Conservation (phyloP, 1,140 invertebrate species). For the Hyposmocoma kahamanoa region DNA sequence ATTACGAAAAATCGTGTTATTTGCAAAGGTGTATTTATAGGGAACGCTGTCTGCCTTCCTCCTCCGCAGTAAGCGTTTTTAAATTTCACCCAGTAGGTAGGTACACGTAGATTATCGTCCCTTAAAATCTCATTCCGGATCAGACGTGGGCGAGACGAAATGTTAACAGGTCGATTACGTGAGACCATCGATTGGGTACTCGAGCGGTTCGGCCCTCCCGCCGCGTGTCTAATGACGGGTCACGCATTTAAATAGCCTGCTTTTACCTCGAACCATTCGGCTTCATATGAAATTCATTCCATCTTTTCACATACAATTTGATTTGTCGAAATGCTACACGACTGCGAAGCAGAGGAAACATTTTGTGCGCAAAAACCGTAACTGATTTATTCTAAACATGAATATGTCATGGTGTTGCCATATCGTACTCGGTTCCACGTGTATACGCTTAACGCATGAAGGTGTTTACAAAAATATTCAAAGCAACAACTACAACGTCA, state of each 20-base stretch:
- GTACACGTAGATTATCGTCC: too few species aligned
- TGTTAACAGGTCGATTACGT: conserved; percentile 62
- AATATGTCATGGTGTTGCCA: conserved; percentile 11
- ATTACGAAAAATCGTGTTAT: too few species aligned
- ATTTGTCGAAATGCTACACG: not conserved
- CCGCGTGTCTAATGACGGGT: conserved; percentile 56
- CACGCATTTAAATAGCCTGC: conserved; percentile 64
- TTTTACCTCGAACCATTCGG: conserved; percentile 45
- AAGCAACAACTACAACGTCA: too few species aligned
- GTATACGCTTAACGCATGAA: conserved; percentile 4
- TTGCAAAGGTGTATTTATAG: too few species aligned
- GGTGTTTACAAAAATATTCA: too few species aligned
- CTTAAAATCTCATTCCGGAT: too few species aligned
- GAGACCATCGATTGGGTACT: conserved; percentile 46
- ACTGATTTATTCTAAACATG: conserved; percentile 23
- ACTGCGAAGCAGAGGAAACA: not conserved
- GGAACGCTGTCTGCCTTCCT: too few species aligned
- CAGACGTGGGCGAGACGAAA: conserved; percentile 31
- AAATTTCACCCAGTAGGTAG: too few species aligned
- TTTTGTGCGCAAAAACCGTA: conserved; percentile 9
- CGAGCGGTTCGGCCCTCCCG: conserved; percentile 31
- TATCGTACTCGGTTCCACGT: conserved; percentile 1
- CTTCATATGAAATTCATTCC: conserved; percentile 26
- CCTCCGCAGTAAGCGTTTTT: too few species aligned
- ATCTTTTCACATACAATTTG: conserved; percentile 10